A percentile compares a stretch with the other conserved stretches of the same genome.
Conservation (phyloP, 2,888 invertebrate species). For the Hartigia nigra region DNA sequence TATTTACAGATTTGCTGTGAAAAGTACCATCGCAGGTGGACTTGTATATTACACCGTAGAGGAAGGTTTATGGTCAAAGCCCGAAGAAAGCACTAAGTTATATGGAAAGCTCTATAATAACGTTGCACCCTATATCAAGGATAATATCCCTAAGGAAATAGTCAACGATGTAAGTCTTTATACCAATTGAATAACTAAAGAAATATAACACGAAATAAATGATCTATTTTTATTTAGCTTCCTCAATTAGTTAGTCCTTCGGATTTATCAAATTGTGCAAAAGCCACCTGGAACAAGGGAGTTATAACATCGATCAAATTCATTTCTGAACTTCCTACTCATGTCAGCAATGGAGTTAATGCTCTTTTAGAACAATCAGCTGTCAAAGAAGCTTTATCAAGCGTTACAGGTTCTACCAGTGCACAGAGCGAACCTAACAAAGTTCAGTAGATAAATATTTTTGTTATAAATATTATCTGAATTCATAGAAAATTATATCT, state of each 20-base stretch:
- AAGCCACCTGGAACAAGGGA: slow-evolving; percentile 51
- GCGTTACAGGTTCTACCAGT: neutral
- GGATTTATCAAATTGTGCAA: slow-evolving; percentile 32
- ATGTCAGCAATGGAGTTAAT: slow-evolving; percentile 40
- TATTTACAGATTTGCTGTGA: slow-evolving; percentile 52
- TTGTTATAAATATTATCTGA: neutral
- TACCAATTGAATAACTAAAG: neutral
- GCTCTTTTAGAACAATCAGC: slow-evolving; percentile 25
- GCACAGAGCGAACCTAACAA: neutral
- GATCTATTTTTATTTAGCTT: slow-evolving; percentile 33
- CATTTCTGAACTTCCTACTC: slow-evolving; percentile 44
- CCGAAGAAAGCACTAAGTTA: slow-evolving; percentile 57
- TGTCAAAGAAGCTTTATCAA: slow-evolving; percentile 18
- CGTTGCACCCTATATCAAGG: slow-evolving; percentile 49
- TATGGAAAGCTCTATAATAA: slow-evolving; percentile 56
- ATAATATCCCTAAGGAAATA: slow-evolving; percentile 50
- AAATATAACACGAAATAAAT: slow-evolving; percentile 9
- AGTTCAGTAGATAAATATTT: neutral
- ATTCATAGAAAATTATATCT: neutral
- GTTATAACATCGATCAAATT: slow-evolving; percentile 47
- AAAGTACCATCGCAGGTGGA: slow-evolving; percentile 58
- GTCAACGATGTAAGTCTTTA: slow-evolving; percentile 43
- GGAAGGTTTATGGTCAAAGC: slow-evolving; percentile 62
- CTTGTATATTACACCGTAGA: slow-evolving; percentile 57
- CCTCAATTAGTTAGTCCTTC: slow-evolving; percentile 43